Percentiles rank a stretch among this genome's conserved stretches.
Evolutionary conservation across 2,113 vertebrate species (phyloP).

Genomic region (Podarcis raffonei): DNA sequence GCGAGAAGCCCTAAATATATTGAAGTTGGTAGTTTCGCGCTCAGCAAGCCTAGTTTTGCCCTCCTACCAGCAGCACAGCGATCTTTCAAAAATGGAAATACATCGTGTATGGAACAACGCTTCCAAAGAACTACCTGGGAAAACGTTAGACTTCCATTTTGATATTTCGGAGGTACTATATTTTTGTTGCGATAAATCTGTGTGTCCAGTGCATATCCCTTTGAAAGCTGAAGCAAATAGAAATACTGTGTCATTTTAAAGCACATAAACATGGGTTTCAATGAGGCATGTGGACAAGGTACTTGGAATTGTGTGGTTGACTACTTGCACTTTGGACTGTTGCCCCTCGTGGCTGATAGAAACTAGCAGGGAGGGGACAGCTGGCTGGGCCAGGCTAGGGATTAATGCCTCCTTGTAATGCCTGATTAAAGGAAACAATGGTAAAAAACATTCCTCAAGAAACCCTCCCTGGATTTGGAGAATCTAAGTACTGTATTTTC

Average conservation of each 20-base stretch:
- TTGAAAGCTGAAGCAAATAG: background rate
- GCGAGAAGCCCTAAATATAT: constrained; percentile 95
- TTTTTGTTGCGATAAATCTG: background rate
- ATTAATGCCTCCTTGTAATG: too few species aligned
- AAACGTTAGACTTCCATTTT: constrained; percentile 97
- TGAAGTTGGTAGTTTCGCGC: constrained; percentile 95
- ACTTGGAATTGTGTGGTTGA: too few species aligned
- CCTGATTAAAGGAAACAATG: too few species aligned
- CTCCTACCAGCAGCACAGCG: constrained; percentile 86
- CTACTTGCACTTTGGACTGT: too few species aligned
- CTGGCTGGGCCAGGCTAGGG: too few species aligned
- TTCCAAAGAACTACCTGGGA: constrained; percentile 95
- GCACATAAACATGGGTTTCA: background rate
- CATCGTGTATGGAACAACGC: constrained; percentile 93
- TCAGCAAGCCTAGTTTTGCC: constrained; percentile 95
- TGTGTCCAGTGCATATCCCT: background rate
- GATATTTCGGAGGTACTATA: constrained; percentile 93
- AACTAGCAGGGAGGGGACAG: too few species aligned
- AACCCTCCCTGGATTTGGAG: too few species aligned
- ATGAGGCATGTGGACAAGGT: background rate
- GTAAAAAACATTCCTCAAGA: too few species aligned
- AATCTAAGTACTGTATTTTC: too few species aligned
- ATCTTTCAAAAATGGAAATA: constrained; percentile 93
- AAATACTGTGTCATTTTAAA: background rate
- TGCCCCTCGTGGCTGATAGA: too few species aligned